Evolutionary conservation across 1,140 invertebrate species (phyloP).

Genomic region (Berghia stephanieae): DNA sequence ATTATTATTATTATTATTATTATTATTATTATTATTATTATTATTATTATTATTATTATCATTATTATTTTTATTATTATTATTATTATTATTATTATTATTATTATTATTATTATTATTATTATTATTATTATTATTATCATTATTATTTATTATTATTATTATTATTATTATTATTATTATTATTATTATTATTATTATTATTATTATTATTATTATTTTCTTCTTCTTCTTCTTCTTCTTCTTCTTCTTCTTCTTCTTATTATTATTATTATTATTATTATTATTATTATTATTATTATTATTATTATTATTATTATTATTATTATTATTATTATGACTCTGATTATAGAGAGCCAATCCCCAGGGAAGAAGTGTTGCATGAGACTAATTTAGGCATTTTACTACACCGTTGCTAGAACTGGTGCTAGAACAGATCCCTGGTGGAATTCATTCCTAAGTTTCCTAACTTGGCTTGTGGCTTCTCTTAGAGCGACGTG

Average conservation of each 20-base stretch:
- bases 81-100: conserved; percentile 31
- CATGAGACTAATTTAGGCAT: background rate
- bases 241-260: conserved; percentile 24
- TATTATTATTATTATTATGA: too few species aligned
- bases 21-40: conserved; percentile 34
- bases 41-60: conserved; percentile 29
- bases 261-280: conserved; percentile 23
- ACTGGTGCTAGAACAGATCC: too few species aligned
- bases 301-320: background rate
- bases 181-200: conserved; percentile 18
- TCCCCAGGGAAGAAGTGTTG: conserved; percentile 5
- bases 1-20: conserved; percentile 10
- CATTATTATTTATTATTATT: conserved; percentile 10
- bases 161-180: conserved; percentile 26
- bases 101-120: conserved; percentile 34
- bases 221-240: conserved; percentile 33
- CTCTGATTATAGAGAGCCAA: background rate
- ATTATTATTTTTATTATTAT: conserved; percentile 31
- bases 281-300: conserved; percentile 13
- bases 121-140: conserved; percentile 26
- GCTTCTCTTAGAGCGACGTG: too few species aligned
- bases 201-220: conserved; percentile 30
- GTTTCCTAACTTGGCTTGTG: too few species aligned
- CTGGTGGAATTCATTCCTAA: too few species aligned
- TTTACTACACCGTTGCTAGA: background rate